Evolutionary conservation across 2,113 vertebrate species (phyloP), one percentile per base, ranked within the genome.

Genomic region (Podarcis muralis): DNA sequence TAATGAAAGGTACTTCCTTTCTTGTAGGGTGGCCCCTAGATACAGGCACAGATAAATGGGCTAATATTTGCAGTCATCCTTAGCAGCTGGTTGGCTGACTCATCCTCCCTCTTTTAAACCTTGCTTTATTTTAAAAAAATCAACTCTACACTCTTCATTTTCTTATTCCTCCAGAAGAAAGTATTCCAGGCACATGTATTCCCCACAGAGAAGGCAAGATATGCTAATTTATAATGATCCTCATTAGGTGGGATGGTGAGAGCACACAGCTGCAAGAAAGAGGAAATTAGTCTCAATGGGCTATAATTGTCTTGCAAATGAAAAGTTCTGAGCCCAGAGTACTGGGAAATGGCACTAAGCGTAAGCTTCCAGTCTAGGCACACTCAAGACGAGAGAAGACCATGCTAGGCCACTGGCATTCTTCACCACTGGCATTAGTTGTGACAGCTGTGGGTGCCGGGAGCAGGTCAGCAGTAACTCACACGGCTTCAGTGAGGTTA

Each of bases 21-120:
- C 81, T 87, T 92, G 57, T 75, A 89, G 30, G 35, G 71, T 79
- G 48, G 22, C 18, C 85, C 86, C 77, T 83, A 86, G 81, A 57
- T 74, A 4, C 85, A 30, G 65, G n/a, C 66, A 57, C 0, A 0
- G 15, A 69, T 65, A 0, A 87, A 77, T 6, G 30, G 13, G 23
- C 66, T 25, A 83, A 90, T 27, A 27, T 48, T n/a, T 32, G 27
- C 48, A 81, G 4, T 30, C 48, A 72, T 13, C 16, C 48, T 81
- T 62, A 48, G 35, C 81, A 84, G 22, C 15, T 35, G n/a, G 5
- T 25, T 79, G 43, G 65, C 62, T 27, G 30, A 78, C 13, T 48
- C 43, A 79, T 6, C 5, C 20, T 68, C 83, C 65, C 72, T 78
- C 27, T 57, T 76, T 78, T 37, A 8, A 62, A 27, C 18, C n/a